These are phyloP conservation scores for Macrophya alboannulata DNA, from an alignment of 2,888 invertebrate species.

Conservation along the genomic window DNA sequence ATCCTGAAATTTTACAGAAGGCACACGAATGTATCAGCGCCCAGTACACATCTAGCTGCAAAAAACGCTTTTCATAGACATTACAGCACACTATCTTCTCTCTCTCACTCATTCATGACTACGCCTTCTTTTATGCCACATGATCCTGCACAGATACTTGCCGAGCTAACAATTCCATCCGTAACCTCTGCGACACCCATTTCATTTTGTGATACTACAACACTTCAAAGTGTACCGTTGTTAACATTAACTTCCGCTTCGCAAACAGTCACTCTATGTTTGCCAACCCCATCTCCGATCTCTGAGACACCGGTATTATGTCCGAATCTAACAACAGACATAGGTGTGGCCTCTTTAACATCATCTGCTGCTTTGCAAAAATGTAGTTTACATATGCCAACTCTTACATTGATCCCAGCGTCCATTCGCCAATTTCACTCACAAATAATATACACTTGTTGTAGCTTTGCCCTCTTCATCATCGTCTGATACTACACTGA, in stretches of 20 bases:
- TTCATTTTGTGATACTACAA: neutral
- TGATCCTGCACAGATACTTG: neutral
- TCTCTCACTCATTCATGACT: neutral
- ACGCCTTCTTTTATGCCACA: neutral
- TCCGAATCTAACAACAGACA: neutral
- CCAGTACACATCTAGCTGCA: neutral
- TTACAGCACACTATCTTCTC: neutral
- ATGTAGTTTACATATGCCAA: neutral
- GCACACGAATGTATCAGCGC: neutral
- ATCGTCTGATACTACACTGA: neutral
- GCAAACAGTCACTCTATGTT: neutral
- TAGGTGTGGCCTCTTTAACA: neutral
- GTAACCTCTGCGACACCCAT: neutral
- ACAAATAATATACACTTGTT: constrained; percentile 3
- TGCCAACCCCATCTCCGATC: neutral
- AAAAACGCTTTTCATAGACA: neutral
- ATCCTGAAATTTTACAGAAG: neutral
- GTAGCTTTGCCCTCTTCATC: neutral
- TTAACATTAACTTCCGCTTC: neutral
- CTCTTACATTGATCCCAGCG: neutral
- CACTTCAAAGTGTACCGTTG: neutral
- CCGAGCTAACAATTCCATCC: neutral
- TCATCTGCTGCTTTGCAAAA: neutral
- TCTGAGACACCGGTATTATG: neutral
- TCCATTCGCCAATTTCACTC: neutral